Base-by-base conservation (phyloP, 2,888 invertebrate genomes). In the Ormyrus rosae region DNA sequence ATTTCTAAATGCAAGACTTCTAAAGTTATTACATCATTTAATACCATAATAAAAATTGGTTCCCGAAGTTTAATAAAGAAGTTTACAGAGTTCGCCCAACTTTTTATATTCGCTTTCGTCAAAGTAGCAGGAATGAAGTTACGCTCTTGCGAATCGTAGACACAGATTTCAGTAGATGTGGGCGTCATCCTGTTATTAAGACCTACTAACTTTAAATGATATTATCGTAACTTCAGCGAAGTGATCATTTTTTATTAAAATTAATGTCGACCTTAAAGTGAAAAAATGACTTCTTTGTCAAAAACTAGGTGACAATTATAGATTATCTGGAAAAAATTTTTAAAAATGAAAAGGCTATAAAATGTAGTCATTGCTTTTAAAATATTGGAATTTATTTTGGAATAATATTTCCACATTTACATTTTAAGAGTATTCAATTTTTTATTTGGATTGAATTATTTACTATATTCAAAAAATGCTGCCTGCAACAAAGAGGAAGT, bases 31-130 rank as follows among this genome's bases (percentile, higher is more conserved):
- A 34, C 19, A 34, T 10, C 65, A 65, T 11, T 65, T 13, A 46
- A 63, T n/a, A 46, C 13, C 46, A 51, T 53, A 55, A 53, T 63
- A 72, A 34, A 72, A 61, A 46, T 56, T 45, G 48, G 55, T 73
- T 64, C 51, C 19, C n/a, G 63, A 72, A 63, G 55, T 63, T 72
- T 53, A 45, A 53, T 55, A 55, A 72, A 72, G 46, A 55, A 55
- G 63, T 61, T 72, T 72, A 63, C 46, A 53, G 45, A 63, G 50
- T 13, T 63, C 10, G 10, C 55, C 13, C 7, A 73, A 64, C 46
- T 73, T 55, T 71, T 55, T 71, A 53, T 13, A 58, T 58, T 48
- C 7, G 11, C 55, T 64, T 64, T 64, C 10, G 53, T 48, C 13
- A 64, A 46, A 64, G 55, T 55, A 13, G 55, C 45, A 46, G n/a